phyloP scores from a whole-genome alignment of 2,888 invertebrate species.

The Lysandra bellargus region DNA sequence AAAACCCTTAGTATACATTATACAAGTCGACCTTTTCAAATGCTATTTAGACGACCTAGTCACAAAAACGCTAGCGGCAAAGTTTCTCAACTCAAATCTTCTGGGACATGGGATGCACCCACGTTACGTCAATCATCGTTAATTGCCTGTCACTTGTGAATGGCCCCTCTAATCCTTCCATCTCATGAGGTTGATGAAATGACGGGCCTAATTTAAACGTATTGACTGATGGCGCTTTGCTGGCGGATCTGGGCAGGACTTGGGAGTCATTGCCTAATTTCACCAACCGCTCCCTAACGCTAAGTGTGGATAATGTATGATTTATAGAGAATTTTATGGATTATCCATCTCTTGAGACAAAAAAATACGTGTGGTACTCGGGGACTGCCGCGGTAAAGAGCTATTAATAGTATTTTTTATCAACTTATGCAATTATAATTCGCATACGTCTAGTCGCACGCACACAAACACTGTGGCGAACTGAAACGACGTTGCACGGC shows the following conservation, averaged over 20 bases:
- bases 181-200: constrained; percentile 5
- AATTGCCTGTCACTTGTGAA: constrained; percentile 19
- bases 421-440: no score
- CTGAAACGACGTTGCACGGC: no score
- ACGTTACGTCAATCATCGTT: constrained; percentile 21
- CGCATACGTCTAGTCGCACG: no score
- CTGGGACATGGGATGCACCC: constrained; percentile 12
- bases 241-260: background rate
- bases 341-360: no score
- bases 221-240: background rate
- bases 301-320: no score
- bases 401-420: no score
- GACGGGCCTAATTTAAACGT: constrained; percentile 4
- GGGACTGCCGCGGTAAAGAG: no score
- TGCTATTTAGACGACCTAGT: background rate
- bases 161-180: constrained; percentile 20
- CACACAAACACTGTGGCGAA: no score
- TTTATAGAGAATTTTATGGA: no score
- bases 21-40: background rate
- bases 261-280: background rate
- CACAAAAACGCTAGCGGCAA: background rate
- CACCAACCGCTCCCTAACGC: background rate
- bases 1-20: no score
- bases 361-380: no score
- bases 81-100: constrained; percentile 11